Conservation (phyloP, 2,113 vertebrate genomes). For the Scomber japonicus region DNA sequence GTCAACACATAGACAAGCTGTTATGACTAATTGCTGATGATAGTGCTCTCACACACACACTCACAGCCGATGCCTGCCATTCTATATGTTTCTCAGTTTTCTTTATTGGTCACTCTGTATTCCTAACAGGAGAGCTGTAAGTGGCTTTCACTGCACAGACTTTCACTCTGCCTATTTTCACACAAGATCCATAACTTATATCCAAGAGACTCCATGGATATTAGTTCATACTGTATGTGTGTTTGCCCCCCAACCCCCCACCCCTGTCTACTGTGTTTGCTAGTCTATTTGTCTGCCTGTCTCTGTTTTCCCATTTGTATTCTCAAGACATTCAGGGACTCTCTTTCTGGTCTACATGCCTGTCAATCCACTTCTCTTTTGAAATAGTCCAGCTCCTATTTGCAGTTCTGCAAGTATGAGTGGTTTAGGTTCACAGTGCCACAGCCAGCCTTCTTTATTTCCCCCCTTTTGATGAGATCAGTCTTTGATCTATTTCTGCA, state of each 20-base stretch:
- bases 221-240: slow-evolving; percentile 14
- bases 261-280: background rate
- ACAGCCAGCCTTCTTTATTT: background rate
- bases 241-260: slow-evolving; percentile 1
- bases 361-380: background rate
- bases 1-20: background rate
- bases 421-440: background rate
- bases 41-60: background rate
- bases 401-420: slow-evolving; percentile 1
- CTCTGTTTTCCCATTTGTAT: slow-evolving; percentile 31
- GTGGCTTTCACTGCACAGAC: slow-evolving; percentile 3
- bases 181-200: background rate
- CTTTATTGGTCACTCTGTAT: slow-evolving; percentile 35
- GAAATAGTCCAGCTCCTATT: background rate
- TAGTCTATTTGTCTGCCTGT: background rate
- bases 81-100: slow-evolving; percentile 5
- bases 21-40: slow-evolving; percentile 18
- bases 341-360: slow-evolving; percentile 1
- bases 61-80: background rate
- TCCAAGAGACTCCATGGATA: background rate
- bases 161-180: background rate
- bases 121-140: slow-evolving; percentile 3
- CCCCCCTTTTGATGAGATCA: slow-evolving; percentile 31
- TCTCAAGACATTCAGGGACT: background rate
- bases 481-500: slow-evolving; percentile 19